phyloP scores from a whole-genome alignment of 2,113 vertebrate species.

The Mohoua ochrocephala region DNA sequence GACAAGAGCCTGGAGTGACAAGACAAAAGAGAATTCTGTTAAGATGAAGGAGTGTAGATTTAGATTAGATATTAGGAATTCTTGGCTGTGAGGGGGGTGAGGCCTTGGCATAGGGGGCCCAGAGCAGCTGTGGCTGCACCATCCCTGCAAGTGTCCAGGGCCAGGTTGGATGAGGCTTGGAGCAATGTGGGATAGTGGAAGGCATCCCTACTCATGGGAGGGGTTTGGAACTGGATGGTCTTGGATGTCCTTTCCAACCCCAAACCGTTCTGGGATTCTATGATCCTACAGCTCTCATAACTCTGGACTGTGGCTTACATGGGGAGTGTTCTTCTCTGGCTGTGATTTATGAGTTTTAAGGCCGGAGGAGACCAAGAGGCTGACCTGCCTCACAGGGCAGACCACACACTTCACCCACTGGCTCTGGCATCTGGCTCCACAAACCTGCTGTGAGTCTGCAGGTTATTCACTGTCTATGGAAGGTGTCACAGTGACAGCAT shows the following conservation, averaged over 20 bases:
- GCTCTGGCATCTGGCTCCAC: background rate
- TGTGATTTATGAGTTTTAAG: background rate
- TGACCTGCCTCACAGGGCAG: background rate
- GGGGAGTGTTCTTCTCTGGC: background rate
- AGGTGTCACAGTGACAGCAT: background rate
- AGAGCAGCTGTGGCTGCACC: background rate
- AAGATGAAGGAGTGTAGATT: background rate
- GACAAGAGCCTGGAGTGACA: background rate
- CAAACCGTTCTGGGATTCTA: background rate
- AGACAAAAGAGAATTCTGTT: background rate
- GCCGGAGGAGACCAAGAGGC: background rate
- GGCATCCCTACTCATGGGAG: accelerated
- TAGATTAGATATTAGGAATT: background rate
- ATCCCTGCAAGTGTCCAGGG: background rate
- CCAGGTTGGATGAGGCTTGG: accelerated
- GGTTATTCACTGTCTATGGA: background rate
- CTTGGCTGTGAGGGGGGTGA: background rate
- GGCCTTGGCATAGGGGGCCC: background rate
- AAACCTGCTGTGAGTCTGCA: background rate
- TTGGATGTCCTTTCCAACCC: background rate
- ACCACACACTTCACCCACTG: background rate
- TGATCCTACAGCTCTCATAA: background rate
- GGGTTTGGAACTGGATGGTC: background rate
- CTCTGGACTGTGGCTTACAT: background rate
- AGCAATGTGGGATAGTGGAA: background rate